Evolutionary conservation across 2,888 invertebrate genomes (phyloP).

Genomic region (Nowickia ferox): DNA sequence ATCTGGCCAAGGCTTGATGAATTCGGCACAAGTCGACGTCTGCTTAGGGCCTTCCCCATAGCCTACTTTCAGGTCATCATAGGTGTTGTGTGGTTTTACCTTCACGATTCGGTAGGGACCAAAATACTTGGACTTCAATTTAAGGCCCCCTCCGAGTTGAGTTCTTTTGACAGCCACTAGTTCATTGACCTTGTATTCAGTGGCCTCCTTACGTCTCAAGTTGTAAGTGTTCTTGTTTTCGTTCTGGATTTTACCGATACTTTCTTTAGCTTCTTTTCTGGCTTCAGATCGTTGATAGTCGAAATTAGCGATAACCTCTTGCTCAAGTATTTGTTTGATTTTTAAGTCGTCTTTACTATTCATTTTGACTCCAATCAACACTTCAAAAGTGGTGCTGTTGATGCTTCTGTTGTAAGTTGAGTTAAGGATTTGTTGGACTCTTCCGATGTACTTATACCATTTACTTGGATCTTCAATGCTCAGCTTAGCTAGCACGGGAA

Average conservation of each 20-base stretch:
- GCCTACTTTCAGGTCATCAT: slow-evolving; percentile 20
- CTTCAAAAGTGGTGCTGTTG: slow-evolving; percentile 51
- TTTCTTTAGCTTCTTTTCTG: slow-evolving; percentile 43
- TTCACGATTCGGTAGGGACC: slow-evolving; percentile 33
- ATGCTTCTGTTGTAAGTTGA: slow-evolving; percentile 26
- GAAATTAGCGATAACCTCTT: slow-evolving; percentile 49
- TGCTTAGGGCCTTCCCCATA: slow-evolving; percentile 24
- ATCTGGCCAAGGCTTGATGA: slow-evolving; percentile 39
- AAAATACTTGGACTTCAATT: slow-evolving; percentile 49
- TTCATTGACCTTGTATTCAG: slow-evolving; percentile 18
- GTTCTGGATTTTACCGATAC: slow-evolving; percentile 37
- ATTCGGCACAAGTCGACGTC: slow-evolving; percentile 53
- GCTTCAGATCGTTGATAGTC: slow-evolving; percentile 42
- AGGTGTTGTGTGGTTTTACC: slow-evolving; percentile 38
- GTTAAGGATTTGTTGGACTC: slow-evolving; percentile 52
- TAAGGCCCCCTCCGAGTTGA: slow-evolving; percentile 52
- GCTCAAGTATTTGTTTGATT: slow-evolving; percentile 48
- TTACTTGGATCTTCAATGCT: slow-evolving; percentile 45
- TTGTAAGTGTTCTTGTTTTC: slow-evolving; percentile 30
- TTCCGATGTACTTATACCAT: slow-evolving; percentile 35
- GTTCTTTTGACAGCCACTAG: slow-evolving; percentile 34
- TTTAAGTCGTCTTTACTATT: slow-evolving; percentile 49
- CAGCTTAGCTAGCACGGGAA: slow-evolving; percentile 55
- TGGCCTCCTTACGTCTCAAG: slow-evolving; percentile 31
- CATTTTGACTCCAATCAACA: slow-evolving; percentile 52